phyloP scores from a whole-genome alignment of 1,140 invertebrate genomes.

The Paracyclopina nana region DNA sequence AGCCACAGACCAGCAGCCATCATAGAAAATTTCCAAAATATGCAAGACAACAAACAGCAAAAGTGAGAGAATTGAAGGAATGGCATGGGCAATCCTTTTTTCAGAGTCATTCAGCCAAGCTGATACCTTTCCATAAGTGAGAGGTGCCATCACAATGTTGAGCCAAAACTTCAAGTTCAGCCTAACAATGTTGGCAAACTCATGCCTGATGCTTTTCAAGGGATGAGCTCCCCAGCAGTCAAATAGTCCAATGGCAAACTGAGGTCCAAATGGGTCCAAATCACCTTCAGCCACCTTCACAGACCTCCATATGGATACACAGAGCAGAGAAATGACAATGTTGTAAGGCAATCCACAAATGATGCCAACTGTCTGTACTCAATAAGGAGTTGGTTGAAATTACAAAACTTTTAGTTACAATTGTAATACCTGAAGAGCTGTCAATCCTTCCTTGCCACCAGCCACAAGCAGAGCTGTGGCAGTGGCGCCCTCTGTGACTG shows the following conservation, averaged over 20 bases:
- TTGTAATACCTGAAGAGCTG: too few relatives aligned
- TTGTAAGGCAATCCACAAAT: constrained; percentile 7
- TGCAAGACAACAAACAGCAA: not conserved
- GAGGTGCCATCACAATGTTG: not conserved
- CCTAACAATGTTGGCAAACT: not conserved
- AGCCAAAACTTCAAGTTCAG: not conserved
- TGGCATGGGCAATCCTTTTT: not conserved
- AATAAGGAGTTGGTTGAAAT: too few relatives aligned
- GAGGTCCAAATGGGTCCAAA: constrained; percentile 3
- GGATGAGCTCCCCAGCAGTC: not conserved
- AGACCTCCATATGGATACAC: constrained; percentile 10
- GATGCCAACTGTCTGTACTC: constrained; percentile 4
- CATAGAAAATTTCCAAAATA: not conserved
- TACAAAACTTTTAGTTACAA: too few relatives aligned
- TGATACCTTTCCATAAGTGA: not conserved
- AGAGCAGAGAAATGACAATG: not conserved
- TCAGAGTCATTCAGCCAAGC: not conserved
- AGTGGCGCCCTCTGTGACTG: constrained; percentile 9
- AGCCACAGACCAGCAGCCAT: not conserved
- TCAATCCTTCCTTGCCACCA: not conserved
- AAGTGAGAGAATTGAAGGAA: not conserved
- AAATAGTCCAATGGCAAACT: not conserved
- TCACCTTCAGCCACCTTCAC: constrained; percentile 3
- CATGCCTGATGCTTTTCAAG: not conserved
- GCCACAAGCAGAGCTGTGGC: constrained; percentile 12